Conservation (phyloP, 1,140 invertebrate genomes). For the Papilio dardanus region DNA sequence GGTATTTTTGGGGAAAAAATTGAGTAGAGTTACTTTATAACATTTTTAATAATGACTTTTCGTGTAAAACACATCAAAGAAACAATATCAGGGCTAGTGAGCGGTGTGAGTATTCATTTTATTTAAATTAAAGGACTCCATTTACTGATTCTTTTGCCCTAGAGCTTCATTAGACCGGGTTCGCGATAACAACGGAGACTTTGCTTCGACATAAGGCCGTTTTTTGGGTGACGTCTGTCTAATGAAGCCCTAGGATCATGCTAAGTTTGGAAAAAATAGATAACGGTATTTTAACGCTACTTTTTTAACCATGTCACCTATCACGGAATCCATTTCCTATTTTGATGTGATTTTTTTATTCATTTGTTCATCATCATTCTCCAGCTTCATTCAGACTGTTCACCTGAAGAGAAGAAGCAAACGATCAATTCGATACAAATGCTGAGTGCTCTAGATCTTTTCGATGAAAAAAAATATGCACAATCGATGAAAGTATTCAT, state of each 20-base stretch:
- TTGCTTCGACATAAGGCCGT: no score
- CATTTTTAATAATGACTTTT: conserved; percentile 40
- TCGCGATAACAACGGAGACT: no score
- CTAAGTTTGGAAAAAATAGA: no score
- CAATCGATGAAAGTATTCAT: conserved; percentile 96
- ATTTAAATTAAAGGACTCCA: no score
- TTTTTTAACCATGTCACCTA: no score
- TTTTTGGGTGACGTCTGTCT: no score
- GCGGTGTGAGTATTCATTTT: conserved; percentile 46
- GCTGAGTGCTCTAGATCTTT: conserved; percentile 94
- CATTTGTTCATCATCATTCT: background rate
- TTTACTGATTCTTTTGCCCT: no score
- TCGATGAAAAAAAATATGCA: conserved; percentile 93
- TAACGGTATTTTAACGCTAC: no score
- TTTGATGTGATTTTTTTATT: background rate
- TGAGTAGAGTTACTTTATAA: no score
- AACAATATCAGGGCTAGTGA: conserved; percentile 47
- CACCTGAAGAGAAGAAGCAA: conserved; percentile 90
- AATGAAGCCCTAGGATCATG: no score
- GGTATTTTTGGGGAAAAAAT: no score
- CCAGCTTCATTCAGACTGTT: conserved; percentile 93
- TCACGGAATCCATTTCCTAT: background rate
- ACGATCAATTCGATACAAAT: conserved; percentile 95
- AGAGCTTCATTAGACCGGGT: no score
- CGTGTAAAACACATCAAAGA: conserved; percentile 42